Evolutionary conservation across 2,797 vertebrate species (phyloP).

Genomic region (Chanos chanos): DNA sequence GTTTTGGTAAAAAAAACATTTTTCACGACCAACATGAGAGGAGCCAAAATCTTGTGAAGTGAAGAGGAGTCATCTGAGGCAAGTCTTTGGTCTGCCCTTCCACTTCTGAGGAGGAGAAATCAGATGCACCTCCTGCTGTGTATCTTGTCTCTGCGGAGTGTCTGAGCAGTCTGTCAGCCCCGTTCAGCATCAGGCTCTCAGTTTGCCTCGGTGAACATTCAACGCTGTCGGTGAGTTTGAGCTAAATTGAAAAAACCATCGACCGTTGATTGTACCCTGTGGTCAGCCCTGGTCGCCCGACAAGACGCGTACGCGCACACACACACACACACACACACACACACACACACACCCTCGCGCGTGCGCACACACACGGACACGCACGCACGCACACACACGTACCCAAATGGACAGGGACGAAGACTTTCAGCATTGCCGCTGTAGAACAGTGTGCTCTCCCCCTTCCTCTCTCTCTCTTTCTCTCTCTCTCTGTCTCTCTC

Average conservation of each 20-base stretch:
- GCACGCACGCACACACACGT: neutral
- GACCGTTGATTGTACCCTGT: constrained; percentile 99
- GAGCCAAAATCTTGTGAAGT: too few species aligned
- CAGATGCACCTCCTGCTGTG: constrained; percentile 11
- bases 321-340: neutral
- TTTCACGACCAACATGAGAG: too few species aligned
- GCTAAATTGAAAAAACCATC: constrained; percentile 96
- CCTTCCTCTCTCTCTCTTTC: too few species aligned
- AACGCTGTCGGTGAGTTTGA: constrained; percentile 99
- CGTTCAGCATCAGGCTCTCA: constrained; percentile 58
- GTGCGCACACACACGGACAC: too few species aligned
- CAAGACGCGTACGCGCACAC: constrained; percentile 45
- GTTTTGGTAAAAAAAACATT: too few species aligned
- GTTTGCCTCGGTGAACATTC: constrained; percentile 92
- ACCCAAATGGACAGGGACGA: too few species aligned
- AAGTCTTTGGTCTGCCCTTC: too few species aligned
- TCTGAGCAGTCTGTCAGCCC: constrained; percentile 55
- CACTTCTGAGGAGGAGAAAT: constrained; percentile 1
- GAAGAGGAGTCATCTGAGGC: too few species aligned
- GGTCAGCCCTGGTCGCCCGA: constrained; percentile 74
- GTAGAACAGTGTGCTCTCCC: too few species aligned
- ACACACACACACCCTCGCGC: constrained; percentile 1
- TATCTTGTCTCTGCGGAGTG: constrained; percentile 44
- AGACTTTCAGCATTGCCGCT: too few species aligned
- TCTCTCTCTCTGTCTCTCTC: too few species aligned